Base-by-base conservation (phyloP, 2,797 vertebrate species). In the Anniella stebbinsi region DNA sequence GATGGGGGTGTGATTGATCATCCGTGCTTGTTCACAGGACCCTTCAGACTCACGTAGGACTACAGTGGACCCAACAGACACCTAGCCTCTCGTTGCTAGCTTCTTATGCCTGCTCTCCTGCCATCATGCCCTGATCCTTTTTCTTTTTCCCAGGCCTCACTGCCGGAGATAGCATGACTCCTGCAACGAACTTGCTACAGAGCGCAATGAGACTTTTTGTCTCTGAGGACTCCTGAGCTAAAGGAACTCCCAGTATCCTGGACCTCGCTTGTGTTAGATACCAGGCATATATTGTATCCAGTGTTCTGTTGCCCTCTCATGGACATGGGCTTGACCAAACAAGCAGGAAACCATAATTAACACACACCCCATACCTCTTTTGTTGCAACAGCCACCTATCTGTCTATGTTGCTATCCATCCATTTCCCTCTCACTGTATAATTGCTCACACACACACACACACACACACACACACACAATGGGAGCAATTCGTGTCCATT, bases 381-480 rank as follows among this genome's bases (percentile, higher is more conserved):
- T 91, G 57, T 86, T 92, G 94, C 89, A 94, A 93, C 87, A 94
- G 91, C 90, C 93, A 86, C 89, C 86, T 92, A 88, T 88, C 1
- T n/a, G 12, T 67, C 28, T 41, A 8, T 73, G 57, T 66, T 21
- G n/a, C 30, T 69, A 69, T 18, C 4, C 18, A 17, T 54, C 28
- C 33, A 28, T 60, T 13, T 11, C 66, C 41, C 66, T 54, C 36
- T n/a, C 18, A 18, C 41, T 36, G 18, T 66, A 48, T 45, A n/a
- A 80, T 80, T 30, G 11, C 57, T 9, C 21, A 33, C 70, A n/a
- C n/a, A n/a, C n/a, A n/a, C n/a, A n/a, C n/a, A n/a, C n/a, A n/a
- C 36, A 41, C 4, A 21, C 54, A 25, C 15, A 2, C 21, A 33
- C 15, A 2, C 28, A 63, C 38, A 48, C 41, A 2, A 2, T 13